Base-by-base conservation (phyloP, 1,140 invertebrate genomes). In the Bombus superbus region DNA sequence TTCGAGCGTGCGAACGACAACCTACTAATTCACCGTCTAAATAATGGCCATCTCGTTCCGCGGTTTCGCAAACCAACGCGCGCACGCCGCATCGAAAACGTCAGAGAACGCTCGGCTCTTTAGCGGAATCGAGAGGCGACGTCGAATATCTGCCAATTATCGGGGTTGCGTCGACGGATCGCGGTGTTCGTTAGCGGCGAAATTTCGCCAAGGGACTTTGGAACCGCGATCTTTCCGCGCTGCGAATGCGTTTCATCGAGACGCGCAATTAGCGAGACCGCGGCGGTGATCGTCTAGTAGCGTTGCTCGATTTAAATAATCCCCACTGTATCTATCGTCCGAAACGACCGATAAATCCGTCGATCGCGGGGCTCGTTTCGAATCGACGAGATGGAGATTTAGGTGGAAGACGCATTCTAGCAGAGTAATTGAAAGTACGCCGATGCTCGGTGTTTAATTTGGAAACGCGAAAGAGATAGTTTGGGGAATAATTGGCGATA, bases 291-390 rank as follows among this genome's bases (percentile, higher is more conserved):
- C 81, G 74, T 62, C 64, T 44, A 28, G 73, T 40, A 32, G 42
- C 44, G 84, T 85, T 90, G 88, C 76, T 57, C 83, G 81, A 90
- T 86, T 90, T 86, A 86, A 88, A 90, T 90, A 83, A 90, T 88
- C 82, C 64, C 66, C 5, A 15, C 40, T n/a, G 6, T 44, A 42
- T 40, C 59, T 53, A 69, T 62, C 69, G 57, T 32, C 66, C 68
- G 81, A 44, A 40, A 82, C 47, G 75, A 74, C 25, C 59, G 75
- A 66, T 42, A 28, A 10, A 80, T 57, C 44, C 22, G 25, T 18
- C n/a, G 47, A 47, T 38, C 53, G 18, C 10, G 13, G 6, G 35
- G 1, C 18, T 28, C 10, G 28, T 62, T 62, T 13, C 59, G 32
- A 18, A 32, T 66, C 13, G 25, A 11, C 11, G 1, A 42, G 1